These are phyloP conservation scores for Oryzias celebensis DNA, from an alignment of 2,113 vertebrate genomes.

Conservation along the genomic window DNA sequence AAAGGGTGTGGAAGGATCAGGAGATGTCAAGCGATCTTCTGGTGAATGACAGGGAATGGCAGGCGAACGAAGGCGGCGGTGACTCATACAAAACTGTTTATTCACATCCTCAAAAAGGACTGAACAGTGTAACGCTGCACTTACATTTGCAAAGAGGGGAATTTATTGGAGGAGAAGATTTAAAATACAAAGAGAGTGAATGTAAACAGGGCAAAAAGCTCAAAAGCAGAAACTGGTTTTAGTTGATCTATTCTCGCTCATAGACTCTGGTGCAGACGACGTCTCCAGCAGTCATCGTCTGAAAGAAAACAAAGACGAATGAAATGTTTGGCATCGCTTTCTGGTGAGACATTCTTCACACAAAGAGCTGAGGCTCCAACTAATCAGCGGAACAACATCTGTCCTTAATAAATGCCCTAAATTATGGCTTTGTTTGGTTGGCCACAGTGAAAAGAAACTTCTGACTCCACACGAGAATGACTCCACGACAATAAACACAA, in stretches of 20 bases:
- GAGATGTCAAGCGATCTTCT: constrained; percentile 49
- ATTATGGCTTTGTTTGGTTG: no score
- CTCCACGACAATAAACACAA: no score
- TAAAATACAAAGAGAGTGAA: constrained; percentile 35
- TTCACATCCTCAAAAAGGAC: constrained; percentile 36
- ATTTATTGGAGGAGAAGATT: constrained; percentile 6
- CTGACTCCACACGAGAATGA: no score
- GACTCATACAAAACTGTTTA: constrained; percentile 64
- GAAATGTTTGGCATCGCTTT: no score
- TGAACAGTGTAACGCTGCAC: background rate
- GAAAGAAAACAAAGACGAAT: constrained; percentile 52
- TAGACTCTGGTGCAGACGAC: constrained; percentile 90
- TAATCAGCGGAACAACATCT: no score
- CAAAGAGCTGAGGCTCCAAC: no score
- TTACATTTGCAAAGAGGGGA: background rate
- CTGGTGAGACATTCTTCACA: no score
- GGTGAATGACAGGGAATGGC: constrained; percentile 27
- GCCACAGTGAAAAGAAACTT: no score
- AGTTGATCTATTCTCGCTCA: constrained; percentile 77
- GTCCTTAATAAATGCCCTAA: no score
- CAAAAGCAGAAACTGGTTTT: constrained; percentile 22
- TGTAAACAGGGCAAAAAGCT: constrained; percentile 35
- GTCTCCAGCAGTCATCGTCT: constrained; percentile 90
- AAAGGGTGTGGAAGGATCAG: constrained; percentile 41
- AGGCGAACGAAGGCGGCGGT: constrained; percentile 11